phyloP scores from a whole-genome alignment of 2,888 invertebrate genomes.

The Brachycybe producta region DNA sequence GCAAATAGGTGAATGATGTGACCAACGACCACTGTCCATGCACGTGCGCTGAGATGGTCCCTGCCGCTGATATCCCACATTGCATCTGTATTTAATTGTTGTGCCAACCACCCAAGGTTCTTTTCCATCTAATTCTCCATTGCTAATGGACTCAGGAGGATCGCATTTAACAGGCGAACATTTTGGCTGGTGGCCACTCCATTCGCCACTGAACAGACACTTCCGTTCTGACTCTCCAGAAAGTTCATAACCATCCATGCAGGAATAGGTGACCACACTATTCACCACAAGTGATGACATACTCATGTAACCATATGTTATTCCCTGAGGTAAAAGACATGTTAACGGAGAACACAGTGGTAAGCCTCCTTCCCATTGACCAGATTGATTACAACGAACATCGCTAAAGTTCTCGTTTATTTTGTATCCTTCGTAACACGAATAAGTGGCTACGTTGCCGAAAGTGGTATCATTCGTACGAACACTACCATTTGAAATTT shows the following conservation, averaged over 20 bases:
- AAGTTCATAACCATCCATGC: slow-evolving; percentile 15
- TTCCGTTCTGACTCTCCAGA: slow-evolving; percentile 1
- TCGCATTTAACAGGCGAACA: slow-evolving; percentile 10
- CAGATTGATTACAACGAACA: not conserved
- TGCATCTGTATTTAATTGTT: slow-evolving; percentile 12
- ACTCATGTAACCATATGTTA: slow-evolving; percentile 10
- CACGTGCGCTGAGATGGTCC: slow-evolving; percentile 25
- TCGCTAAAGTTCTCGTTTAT: not conserved
- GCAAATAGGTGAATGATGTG: slow-evolving; percentile 27
- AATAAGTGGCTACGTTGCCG: slow-evolving; percentile 4
- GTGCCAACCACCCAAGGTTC: slow-evolving; percentile 7
- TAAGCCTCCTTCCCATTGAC: slow-evolving; percentile 4
- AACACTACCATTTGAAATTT: slow-evolving; percentile 5
- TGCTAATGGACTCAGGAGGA: not conserved
- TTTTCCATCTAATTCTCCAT: not conserved
- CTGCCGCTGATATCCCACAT: slow-evolving; percentile 20
- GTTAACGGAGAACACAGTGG: not conserved
- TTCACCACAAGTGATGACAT: not conserved
- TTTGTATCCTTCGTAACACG: slow-evolving; percentile 4
- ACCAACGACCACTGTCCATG: slow-evolving; percentile 29
- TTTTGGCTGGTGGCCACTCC: slow-evolving; percentile 11
- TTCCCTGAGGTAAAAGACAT: slow-evolving; percentile 11
- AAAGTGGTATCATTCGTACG: slow-evolving; percentile 6
- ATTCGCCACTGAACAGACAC: slow-evolving; percentile 9
- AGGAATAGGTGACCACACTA: slow-evolving; percentile 11